Conservation (phyloP, 2,797 vertebrate genomes). For the Periophthalmus magnuspinnatus region DNA sequence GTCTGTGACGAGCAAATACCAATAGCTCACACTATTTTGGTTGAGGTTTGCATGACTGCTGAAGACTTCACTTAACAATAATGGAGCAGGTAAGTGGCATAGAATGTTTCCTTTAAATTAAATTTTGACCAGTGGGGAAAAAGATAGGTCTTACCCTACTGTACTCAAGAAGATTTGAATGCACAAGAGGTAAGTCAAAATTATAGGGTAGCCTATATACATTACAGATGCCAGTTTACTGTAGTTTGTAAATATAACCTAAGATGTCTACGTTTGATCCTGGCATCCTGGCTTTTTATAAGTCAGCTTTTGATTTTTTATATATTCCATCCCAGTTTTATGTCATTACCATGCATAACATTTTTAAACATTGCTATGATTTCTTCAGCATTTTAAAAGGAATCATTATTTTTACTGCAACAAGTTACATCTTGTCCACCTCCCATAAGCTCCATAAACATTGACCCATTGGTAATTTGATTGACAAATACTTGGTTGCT, state of each 20-base stretch:
- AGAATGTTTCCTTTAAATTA: not conserved
- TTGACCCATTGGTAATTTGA: not conserved
- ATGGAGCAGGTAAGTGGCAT: not conserved
- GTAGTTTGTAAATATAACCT: no score
- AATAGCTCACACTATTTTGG: not conserved
- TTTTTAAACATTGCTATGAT: not conserved
- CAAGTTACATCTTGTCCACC: conserved; percentile 9
- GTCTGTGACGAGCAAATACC: not conserved
- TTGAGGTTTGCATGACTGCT: not conserved
- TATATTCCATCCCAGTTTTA: not conserved
- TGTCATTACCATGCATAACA: not conserved
- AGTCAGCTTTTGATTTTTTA: not conserved
- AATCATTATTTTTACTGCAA: not conserved
- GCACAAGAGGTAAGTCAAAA: not conserved
- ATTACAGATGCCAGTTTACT: not conserved
- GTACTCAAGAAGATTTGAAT: no score
- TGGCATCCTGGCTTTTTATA: no score
- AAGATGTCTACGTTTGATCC: no score
- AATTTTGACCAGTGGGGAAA: not conserved
- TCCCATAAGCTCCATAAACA: not conserved
- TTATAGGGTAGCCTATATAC: not conserved
- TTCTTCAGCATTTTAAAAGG: not conserved
- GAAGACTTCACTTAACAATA: not conserved
- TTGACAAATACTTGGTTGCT: not conserved
- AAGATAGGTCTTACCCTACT: not conserved